These are phyloP conservation scores for Gallinago media DNA, from an alignment of 2,113 vertebrate genomes.

Conservation along the genomic window DNA sequence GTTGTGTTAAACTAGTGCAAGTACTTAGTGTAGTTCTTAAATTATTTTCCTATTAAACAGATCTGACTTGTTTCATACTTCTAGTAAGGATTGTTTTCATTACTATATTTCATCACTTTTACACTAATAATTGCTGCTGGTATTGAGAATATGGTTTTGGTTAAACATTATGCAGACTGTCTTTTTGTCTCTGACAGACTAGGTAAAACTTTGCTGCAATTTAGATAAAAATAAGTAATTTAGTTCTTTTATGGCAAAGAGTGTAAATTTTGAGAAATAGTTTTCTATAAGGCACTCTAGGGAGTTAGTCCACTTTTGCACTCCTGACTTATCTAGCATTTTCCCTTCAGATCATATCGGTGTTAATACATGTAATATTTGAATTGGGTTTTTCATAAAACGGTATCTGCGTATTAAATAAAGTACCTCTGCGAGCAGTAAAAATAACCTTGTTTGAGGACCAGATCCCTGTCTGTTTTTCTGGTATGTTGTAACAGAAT, in stretches of 20 bases:
- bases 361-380: neutral
- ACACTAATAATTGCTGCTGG: neutral
- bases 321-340: neutral
- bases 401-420: neutral
- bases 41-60: neutral
- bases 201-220: neutral
- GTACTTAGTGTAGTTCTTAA: neutral
- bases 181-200: neutral
- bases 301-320: neutral
- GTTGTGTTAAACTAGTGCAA: neutral
- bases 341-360: neutral
- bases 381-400: neutral
- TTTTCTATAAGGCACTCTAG: neutral
- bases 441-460: neutral
- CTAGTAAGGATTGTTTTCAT: neutral
- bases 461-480: neutral
- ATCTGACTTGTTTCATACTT: neutral
- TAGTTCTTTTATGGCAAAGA: neutral
- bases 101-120: neutral
- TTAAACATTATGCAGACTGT: neutral
- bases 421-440: neutral
- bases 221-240: neutral
- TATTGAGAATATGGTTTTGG: neutral
- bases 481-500: neutral
- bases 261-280: neutral